phyloP scores from a whole-genome alignment of 2,797 vertebrate genomes.

The Sphaeramia orbicularis region DNA sequence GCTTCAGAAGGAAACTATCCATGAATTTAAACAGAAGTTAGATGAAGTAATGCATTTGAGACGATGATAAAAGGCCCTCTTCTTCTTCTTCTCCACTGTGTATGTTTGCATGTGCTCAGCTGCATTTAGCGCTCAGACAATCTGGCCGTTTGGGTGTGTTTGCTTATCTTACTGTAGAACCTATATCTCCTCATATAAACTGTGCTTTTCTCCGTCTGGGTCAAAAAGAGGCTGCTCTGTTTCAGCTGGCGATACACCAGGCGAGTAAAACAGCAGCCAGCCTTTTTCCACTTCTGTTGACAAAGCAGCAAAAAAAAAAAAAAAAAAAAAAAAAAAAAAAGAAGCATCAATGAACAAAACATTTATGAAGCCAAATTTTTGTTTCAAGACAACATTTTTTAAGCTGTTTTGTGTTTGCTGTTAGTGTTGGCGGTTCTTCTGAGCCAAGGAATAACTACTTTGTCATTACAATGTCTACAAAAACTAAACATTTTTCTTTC shows the following conservation, averaged over 20 bases:
- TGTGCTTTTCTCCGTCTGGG: constrained; percentile 21
- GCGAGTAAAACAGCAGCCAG: not conserved
- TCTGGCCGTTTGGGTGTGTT: constrained; percentile 19
- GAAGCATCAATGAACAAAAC: not conserved
- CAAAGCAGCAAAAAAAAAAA: constrained; percentile 10
- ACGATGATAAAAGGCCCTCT: not conserved
- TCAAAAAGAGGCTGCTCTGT: constrained; percentile 20
- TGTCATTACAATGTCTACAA: too few species aligned
- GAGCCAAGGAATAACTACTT: not conserved
- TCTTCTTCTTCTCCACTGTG: constrained; percentile 27
- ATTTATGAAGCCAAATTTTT: not conserved
- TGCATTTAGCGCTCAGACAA: not conserved
- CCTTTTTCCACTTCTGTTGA: not conserved
- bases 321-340: too few species aligned
- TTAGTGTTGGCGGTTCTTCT: not conserved
- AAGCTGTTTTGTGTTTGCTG: not conserved
- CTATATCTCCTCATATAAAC: constrained; percentile 37
- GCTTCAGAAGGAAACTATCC: constrained; percentile 16
- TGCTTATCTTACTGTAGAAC: constrained; percentile 43
- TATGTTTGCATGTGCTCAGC: constrained; percentile 20
- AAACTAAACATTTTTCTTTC: constrained; percentile 43
- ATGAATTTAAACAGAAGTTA: constrained; percentile 19
- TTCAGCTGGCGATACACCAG: constrained; percentile 30
- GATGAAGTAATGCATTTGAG: not conserved
- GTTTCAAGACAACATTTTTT: not conserved